Conservation (phyloP, 2,888 invertebrate genomes). For the Oxytorus armatus region DNA sequence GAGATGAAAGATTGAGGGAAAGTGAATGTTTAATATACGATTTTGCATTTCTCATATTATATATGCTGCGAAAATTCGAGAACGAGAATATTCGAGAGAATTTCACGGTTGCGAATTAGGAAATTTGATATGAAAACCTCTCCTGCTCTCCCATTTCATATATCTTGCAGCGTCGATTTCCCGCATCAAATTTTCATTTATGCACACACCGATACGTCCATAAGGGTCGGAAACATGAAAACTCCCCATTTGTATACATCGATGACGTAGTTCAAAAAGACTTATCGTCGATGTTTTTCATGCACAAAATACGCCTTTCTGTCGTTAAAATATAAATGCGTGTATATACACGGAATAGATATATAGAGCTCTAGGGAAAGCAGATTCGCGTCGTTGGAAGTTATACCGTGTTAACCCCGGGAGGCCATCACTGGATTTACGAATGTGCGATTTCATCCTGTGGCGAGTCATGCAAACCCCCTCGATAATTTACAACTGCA, state of each 20-base stretch:
- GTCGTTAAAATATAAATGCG: too few relatives aligned
- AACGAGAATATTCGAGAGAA: constrained; percentile 10
- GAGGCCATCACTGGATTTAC: constrained; percentile 11
- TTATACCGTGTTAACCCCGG: constrained; percentile 6
- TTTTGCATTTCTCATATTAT: constrained; percentile 1
- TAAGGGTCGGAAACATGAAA: too few relatives aligned
- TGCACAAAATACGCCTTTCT: too few relatives aligned
- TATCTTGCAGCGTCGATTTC: neutral
- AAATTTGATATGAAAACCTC: constrained; percentile 18
- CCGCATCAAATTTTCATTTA: constrained; percentile 13
- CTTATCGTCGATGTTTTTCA: too few relatives aligned
- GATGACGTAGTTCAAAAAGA: too few relatives aligned
- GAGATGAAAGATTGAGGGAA: too few relatives aligned
- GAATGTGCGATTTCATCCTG: constrained; percentile 39
- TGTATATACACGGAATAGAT: too few relatives aligned
- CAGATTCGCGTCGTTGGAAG: constrained; percentile 5
- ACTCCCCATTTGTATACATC: neutral
- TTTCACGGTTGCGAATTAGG: constrained; percentile 6
- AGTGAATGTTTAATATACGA: too few relatives aligned
- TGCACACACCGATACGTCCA: too few relatives aligned
- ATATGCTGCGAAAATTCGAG: constrained; percentile 12
- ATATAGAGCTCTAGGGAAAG: too few relatives aligned
- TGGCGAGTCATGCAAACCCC: constrained; percentile 26
- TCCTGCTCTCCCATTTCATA: neutral
- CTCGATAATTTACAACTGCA: constrained; percentile 51